Evolutionary conservation across 2,113 vertebrate genomes (phyloP).

Genomic region (Camarhynchus parvulus): DNA sequence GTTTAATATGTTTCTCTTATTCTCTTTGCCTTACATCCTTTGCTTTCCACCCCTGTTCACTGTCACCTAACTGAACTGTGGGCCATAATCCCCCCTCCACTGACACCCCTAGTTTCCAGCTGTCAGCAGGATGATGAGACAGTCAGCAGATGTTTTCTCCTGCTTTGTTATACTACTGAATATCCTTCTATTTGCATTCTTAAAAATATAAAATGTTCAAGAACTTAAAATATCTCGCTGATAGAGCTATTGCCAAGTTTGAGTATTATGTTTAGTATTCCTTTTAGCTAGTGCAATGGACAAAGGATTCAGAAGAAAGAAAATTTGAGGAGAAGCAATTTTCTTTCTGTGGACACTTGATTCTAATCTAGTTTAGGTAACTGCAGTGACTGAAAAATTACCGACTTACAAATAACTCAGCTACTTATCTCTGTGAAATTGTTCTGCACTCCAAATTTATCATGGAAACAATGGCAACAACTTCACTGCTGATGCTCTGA

Average conservation of each 20-base stretch:
- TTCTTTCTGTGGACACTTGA: not conserved
- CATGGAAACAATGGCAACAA: not conserved
- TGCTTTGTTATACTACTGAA: not conserved
- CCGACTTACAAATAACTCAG: not conserved
- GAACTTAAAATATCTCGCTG: not conserved
- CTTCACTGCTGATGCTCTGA: not conserved
- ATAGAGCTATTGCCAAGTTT: not conserved
- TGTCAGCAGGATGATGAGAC: not conserved
- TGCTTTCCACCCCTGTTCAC: not conserved
- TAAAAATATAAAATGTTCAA: not conserved
- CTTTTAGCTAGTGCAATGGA: not conserved
- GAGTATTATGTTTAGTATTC: not conserved
- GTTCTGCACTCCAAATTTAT: not conserved
- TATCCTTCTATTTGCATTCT: not conserved
- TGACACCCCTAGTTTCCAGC: not conserved
- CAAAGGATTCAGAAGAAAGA: not conserved
- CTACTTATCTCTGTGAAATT: not conserved
- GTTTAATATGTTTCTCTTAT: not conserved
- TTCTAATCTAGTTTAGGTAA: not conserved
- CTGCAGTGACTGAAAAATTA: not conserved
- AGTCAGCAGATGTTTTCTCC: not conserved
- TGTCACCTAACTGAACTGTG: not conserved
- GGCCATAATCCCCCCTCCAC: not conserved
- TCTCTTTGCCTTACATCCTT: not conserved
- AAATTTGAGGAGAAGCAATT: not conserved